Conservation (phyloP, 2,113 vertebrate species). For the Chaetorhynchus papuensis region DNA sequence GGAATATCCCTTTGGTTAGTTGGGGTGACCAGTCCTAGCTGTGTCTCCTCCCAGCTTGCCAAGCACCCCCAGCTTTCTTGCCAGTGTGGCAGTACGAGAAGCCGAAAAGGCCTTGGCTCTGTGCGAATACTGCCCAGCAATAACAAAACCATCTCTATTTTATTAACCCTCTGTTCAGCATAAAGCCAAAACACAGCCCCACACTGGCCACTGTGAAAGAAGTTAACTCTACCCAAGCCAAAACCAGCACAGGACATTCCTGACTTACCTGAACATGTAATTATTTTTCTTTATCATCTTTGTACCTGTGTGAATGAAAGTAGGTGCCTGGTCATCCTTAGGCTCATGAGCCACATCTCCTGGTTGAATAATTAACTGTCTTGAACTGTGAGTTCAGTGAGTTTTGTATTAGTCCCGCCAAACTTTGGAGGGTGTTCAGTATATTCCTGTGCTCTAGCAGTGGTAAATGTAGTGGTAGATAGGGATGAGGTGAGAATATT, state of each 20-base stretch:
- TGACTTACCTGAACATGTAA: not conserved
- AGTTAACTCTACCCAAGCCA: not conserved
- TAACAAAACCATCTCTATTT: not conserved
- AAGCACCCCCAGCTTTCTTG: not conserved
- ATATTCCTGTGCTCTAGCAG: not conserved
- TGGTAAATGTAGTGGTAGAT: not conserved
- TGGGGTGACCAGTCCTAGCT: not conserved
- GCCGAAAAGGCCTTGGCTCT: not conserved
- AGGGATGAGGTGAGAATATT: not conserved
- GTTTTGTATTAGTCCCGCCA: not conserved
- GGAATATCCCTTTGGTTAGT: not conserved
- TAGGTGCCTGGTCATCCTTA: not conserved
- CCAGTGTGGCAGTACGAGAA: accelerated
- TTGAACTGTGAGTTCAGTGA: not conserved
- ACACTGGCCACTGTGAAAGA: not conserved
- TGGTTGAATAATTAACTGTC: not conserved
- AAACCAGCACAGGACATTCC: not conserved
- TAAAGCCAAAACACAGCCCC: not conserved
- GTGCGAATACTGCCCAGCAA: not conserved
- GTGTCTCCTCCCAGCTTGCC: not conserved
- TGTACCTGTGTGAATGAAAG: not conserved
- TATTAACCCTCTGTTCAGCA: not conserved
- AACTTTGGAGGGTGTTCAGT: not conserved
- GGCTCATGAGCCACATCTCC: not conserved
- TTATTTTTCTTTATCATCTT: not conserved